A percentile compares a stretch with the other conserved stretches of the same genome.
Evolutionary conservation across 2,113 vertebrate species (phyloP).

Genomic region (Sapajus apella): DNA sequence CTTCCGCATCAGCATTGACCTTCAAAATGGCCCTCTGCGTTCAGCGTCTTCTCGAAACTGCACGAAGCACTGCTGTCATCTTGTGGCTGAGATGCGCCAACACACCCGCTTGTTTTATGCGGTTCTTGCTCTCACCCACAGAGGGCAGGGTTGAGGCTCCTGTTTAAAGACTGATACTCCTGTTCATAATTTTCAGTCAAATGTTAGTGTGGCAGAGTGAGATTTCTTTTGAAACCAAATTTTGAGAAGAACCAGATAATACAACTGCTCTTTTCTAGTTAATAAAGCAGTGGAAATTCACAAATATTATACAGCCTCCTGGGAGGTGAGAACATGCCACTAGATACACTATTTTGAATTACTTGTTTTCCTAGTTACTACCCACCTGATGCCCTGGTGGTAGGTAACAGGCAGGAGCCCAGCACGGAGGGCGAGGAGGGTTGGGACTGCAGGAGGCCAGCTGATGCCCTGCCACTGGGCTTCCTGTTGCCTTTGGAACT

Average conservation of each 20-base stretch:
- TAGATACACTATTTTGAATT: not conserved
- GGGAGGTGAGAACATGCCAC: not conserved
- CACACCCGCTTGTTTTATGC: not conserved
- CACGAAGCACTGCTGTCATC: constrained; percentile 51
- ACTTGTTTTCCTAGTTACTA: not conserved
- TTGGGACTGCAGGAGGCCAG: not conserved
- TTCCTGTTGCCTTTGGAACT: not conserved
- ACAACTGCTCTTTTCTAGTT: not conserved
- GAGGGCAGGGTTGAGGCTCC: not conserved
- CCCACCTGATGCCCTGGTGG: rapidly evolving
- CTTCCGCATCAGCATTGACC: no score
- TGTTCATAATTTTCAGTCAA: not conserved
- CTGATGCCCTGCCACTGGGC: not conserved
- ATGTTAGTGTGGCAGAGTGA: not conserved
- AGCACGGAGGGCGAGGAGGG: no score
- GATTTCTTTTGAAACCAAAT: not conserved
- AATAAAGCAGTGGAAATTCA: not conserved
- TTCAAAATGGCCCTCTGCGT: rapidly evolving
- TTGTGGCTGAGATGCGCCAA: rapidly evolving
- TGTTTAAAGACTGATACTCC: not conserved
- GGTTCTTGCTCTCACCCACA: not conserved
- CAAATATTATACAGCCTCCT: not conserved
- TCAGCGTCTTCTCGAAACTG: rapidly evolving
- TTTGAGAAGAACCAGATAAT: not conserved
- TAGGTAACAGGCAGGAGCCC: not conserved